Evolutionary conservation across 2,113 vertebrate genomes (phyloP), one percentile per base, ranked within the genome.

Genomic region (Gasterosteus aculeatus): DNA sequence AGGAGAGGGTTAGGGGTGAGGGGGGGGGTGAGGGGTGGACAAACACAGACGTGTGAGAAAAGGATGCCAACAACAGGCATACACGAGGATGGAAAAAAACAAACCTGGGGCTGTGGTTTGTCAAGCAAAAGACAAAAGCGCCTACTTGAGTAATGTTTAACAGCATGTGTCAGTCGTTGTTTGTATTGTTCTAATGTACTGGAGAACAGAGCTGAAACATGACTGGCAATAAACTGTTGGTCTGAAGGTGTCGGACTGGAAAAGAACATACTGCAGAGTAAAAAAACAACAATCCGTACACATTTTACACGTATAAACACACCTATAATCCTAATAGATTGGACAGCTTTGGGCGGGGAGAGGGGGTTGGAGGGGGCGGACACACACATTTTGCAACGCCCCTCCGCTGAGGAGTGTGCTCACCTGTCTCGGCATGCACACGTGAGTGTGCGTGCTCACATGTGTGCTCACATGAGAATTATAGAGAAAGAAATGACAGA

Each of bases 1-100:
- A 67, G 6, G 4, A 6, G 6, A 38, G 35, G 35, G 35, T 4
- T 4, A 6, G 35, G 35, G 6, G 35, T 4, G 33, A 5, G 33
- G 33, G 2, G 33, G 33, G 5, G 33, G 33, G 95, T 64, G 87
- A 22, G 69, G 67, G 39, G 51, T 22, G 63, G 0, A 61, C 12
- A 22, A 2, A 44, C 2, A 7, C 26, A 44, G 44, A 38, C 18
- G 42, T 14, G 66, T 70, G 66, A 76, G 33, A 1, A 33, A 64
- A 56, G 22, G 3, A 56, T 56, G 6, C 11, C 26, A 5, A 60
- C 3, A 22, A 29, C 29, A n/a, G 53, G 14, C 14, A 66, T 35
- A 46, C 39, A 29, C 26, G 4, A 12, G 11, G 19, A 18, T 5
- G 63, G 15, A 2, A 19, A 22, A 51, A 33, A 51, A n/a, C 18